A percentile compares a stretch with the other conserved stretches of the same genome.
Evolutionary conservation across 2,113 vertebrate species (phyloP).

Genomic region (Gymnorhina tibicen): DNA sequence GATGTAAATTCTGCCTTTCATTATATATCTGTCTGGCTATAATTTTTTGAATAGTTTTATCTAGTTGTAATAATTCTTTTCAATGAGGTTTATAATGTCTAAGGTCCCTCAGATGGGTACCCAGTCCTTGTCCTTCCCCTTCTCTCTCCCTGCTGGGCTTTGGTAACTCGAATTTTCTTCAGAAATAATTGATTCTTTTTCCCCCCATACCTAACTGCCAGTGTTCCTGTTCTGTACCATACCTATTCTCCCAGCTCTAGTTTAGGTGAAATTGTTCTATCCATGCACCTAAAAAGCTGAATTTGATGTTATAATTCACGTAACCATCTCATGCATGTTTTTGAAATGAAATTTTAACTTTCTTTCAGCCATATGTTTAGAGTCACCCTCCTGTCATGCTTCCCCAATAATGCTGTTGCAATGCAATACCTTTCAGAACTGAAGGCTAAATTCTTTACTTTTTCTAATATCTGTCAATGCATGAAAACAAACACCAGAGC

Average conservation of each 20-base stretch:
- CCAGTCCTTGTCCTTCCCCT: accelerated
- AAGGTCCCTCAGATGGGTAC: neutral
- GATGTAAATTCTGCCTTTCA: neutral
- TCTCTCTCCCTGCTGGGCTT: accelerated
- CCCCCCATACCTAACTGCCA: neutral
- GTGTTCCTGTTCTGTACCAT: neutral
- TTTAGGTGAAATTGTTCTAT: neutral
- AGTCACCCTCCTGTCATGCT: neutral
- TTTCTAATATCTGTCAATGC: neutral
- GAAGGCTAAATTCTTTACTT: neutral
- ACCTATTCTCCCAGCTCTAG: neutral
- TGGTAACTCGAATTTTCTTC: neutral
- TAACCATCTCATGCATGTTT: neutral
- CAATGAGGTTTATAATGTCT: neutral
- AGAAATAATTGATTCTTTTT: neutral
- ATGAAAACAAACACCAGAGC: neutral
- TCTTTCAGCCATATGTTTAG: neutral
- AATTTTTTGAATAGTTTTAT: neutral
- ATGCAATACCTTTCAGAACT: neutral
- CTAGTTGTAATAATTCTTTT: neutral
- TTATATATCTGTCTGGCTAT: neutral
- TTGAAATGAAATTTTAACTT: neutral
- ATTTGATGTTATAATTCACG: accelerated
- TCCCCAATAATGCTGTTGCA: neutral
- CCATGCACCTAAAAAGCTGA: neutral